phyloP scores from a whole-genome alignment of 2,113 vertebrate genomes.

The Mola mola region DNA sequence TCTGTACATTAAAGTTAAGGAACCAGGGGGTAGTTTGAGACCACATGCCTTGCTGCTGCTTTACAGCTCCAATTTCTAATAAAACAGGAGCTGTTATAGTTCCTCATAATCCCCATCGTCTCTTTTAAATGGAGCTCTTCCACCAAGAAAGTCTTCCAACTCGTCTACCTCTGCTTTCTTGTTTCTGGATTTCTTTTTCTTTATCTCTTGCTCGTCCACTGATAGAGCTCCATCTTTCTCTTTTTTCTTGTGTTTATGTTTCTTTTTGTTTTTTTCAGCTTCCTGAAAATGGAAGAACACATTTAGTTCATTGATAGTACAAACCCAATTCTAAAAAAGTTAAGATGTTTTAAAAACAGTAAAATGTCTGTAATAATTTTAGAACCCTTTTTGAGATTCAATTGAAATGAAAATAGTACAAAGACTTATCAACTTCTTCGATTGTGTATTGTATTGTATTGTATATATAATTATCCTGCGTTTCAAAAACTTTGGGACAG shows the following conservation, averaged over 20 bases:
- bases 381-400: no score
- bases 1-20: slow-evolving; percentile 55
- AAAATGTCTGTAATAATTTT: no score
- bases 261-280: slow-evolving; percentile 91
- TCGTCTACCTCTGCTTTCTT: slow-evolving; percentile 87
- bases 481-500: no score
- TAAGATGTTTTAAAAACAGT: no score
- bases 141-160: slow-evolving; percentile 93
- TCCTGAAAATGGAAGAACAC: slow-evolving; percentile 74
- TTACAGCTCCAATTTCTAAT: neutral
- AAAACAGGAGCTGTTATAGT: slow-evolving; percentile 80
- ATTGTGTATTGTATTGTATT: no score
- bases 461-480: no score
- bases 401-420: no score
- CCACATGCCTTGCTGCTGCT: neutral
- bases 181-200: slow-evolving; percentile 81
- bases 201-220: slow-evolving; percentile 82
- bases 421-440: no score
- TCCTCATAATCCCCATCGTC: slow-evolving; percentile 95
- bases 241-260: slow-evolving; percentile 89
- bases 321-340: no score
- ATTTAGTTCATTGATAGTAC: no score
- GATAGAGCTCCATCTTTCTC: slow-evolving; percentile 82
- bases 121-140: slow-evolving; percentile 73
- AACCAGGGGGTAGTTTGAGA: slow-evolving; percentile 12